Evolutionary conservation across 2,113 vertebrate genomes (phyloP).

Genomic region (Odocoileus hemionus): DNA sequence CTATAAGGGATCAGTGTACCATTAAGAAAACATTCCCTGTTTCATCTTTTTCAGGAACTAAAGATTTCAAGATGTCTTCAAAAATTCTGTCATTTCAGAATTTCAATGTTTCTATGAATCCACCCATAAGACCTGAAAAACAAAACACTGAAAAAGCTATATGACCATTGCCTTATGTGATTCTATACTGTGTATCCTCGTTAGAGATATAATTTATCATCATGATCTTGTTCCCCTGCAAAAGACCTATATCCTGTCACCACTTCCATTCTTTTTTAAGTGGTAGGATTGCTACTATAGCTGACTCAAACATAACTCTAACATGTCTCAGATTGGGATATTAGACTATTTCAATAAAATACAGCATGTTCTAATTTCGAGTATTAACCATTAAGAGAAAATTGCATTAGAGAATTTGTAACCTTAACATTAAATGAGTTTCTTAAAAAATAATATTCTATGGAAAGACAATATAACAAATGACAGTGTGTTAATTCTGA

Average conservation of each 20-base stretch:
- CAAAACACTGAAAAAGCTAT: background rate
- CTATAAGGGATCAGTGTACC: slow-evolving; percentile 7
- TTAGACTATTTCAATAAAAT: background rate
- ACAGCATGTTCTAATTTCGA: background rate
- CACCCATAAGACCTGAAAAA: background rate
- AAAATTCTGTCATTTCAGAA: slow-evolving; percentile 36
- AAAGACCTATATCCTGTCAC: background rate
- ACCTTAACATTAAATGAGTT: background rate
- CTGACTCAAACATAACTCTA: background rate
- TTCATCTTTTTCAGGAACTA: background rate
- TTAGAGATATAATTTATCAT: background rate
- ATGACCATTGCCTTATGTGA: background rate
- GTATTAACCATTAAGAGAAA: background rate
- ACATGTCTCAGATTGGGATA: background rate
- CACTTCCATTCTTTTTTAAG: background rate
- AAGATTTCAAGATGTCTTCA: slow-evolving; percentile 31
- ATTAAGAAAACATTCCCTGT: slow-evolving; percentile 42
- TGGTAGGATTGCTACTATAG: background rate
- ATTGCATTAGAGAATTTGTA: slow-evolving; percentile 1
- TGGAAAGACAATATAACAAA: background rate
- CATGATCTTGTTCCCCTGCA: background rate
- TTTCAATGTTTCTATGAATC: background rate
- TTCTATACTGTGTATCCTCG: background rate
- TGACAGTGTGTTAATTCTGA: background rate
- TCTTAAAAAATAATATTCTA: background rate